A percentile compares a stretch with the other conserved stretches of the same genome.
Conservation (phyloP, 2,797 vertebrate species). For the Triplophysa yarkandensis region DNA sequence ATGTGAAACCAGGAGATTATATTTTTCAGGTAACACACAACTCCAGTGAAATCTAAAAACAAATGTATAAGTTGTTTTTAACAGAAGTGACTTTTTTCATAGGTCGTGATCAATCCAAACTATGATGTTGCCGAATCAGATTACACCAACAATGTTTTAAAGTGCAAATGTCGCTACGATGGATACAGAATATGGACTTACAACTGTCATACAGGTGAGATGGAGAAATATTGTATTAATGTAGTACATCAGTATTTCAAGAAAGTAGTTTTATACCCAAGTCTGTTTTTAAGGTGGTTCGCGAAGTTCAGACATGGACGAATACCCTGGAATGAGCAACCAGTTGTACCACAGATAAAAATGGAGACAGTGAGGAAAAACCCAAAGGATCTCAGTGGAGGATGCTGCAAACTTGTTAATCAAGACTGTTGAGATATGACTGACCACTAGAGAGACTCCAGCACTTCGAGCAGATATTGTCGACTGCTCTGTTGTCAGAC, state of each 20-base stretch:
- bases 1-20: constrained; percentile 88
- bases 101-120: constrained; percentile 94
- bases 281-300: constrained; percentile 80
- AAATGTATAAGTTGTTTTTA: not conserved
- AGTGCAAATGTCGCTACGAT: constrained; percentile 87
- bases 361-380: constrained; percentile 16
- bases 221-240: not conserved
- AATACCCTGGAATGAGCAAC: constrained; percentile 85
- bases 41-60: not conserved
- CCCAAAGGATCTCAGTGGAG: constrained; percentile 22
- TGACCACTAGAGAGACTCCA: constrained; percentile 42
- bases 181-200: constrained; percentile 92
- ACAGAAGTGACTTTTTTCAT: not conserved
- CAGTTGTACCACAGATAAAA: constrained; percentile 82
- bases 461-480: not conserved
- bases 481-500: not conserved
- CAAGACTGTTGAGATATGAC: constrained; percentile 1
- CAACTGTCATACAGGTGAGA: constrained; percentile 91
- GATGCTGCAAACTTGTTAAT: constrained; percentile 6
- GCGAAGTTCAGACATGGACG: constrained; percentile 84
- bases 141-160: constrained; percentile 93
- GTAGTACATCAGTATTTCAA: no score
- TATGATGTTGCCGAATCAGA: constrained; percentile 94
- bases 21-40: constrained; percentile 82
- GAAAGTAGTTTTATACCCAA: not conserved